Base-by-base conservation (phyloP, 2,797 vertebrate genomes). In the Melanitta fusca region DNA sequence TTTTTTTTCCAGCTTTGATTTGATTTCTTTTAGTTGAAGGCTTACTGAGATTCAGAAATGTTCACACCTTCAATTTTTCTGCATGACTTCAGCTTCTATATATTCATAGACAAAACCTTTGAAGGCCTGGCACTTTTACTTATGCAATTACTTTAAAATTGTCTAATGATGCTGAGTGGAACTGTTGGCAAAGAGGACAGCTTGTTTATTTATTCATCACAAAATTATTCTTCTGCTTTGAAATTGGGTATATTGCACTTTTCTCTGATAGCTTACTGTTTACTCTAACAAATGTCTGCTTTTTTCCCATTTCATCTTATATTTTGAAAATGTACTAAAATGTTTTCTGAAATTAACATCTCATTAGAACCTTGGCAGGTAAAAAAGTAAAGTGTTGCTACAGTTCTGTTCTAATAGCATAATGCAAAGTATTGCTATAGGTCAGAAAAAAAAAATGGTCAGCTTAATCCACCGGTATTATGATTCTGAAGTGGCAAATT, bases 291-390 rank as follows among this genome's bases (percentile, higher is more conserved):
- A 88, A 89, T 57, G 49, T 27, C 28, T 51, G 9, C 25, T 38
- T 38, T 0, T 68, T 86, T 80, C 41, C 9, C 8, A 21, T 61
- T 91, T 83, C 58, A 68, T 92, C 62, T 87, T 65, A 41, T 74
- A 19, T 72, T 88, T 91, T 82, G 61, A 87, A 92, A 93, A 88
- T 34, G 34, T 60, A 69, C 54, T 81, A 21, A 90, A 81, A 74
- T 58, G 24, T 91, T 95, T 89, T 41, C 57, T 91, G 69, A 93
- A 95, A 87, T 94, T 91, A 92, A 73, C 28, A 21, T 68, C 84
- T 89, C 57, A 85, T 94, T 94, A 88, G 25, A 91, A 83, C 72
- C 24, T 83, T 89, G 69, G 69, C 91, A 94, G 86, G 81, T 94
- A 87, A 85, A 88, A 91, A 91, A 91, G 32, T 39, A 32, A 94